Evolutionary conservation across 2,797 vertebrate genomes (phyloP), one percentile per base, ranked within the genome.

Genomic region (Lagocephalus sceleratus): DNA sequence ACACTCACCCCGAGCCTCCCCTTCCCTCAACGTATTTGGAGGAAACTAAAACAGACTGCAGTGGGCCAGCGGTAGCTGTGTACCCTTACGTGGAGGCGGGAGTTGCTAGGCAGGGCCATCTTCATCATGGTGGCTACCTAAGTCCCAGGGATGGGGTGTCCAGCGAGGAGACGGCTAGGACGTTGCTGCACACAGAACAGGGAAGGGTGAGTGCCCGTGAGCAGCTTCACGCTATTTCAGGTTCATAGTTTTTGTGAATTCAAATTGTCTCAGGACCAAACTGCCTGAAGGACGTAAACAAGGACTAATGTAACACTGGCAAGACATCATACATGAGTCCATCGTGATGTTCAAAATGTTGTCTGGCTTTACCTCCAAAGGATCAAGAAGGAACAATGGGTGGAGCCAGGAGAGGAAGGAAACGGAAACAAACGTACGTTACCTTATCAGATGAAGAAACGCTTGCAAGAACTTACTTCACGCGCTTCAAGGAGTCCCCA

Each of bases 371-470:
- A 8, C 51, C 21, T 32, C 16, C 46, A 6, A 81, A 93, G 92
- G 87, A 87, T 66, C 81, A 86, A 72, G 66, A 68, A 8, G 82
- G 81, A 54, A 70, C 74, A 46, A 74, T 50, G 3, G 78, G 69
- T 35, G 90, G 84, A 76, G 75, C 74, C 71, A 89, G 89, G 66
- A 90, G 89, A 79, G 90, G 91, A 66, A 88, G 91, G 63, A 93
- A 93, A 78, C 88, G 92, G 71, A 93, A 92, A 80, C 92, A 93
- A 86, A 86, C 87, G 91, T 92, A 71, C 84, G 91, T 79, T 51
- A 2, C n/a, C n/a, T 35, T 14, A 35, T 4, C 14, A 35, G 4
- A 3, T 11, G 12, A 29, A 29, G 26, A 29, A 11, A 8, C 9
- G 29, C 29, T 9, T 9, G 29, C 29, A 29, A 29, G 29, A 29